phyloP scores from a whole-genome alignment of 2,113 vertebrate species.

The Hymenochirus boettgeri region DNA sequence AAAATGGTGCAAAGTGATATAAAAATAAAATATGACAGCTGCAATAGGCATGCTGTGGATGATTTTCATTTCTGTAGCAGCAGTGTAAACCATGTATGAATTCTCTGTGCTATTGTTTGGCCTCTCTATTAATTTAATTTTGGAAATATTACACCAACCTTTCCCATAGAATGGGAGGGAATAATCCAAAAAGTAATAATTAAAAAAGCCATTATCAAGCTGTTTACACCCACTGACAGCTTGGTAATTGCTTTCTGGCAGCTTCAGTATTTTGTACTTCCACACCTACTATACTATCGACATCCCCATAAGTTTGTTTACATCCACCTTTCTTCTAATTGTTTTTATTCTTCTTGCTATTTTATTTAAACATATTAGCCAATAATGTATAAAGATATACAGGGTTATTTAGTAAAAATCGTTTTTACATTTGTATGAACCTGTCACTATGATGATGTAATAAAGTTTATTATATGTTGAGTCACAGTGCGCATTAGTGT shows the following conservation, averaged over 20 bases:
- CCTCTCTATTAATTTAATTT: conserved; percentile 28
- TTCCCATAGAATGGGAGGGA: conserved; percentile 12
- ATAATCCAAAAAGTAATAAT: conserved; percentile 23
- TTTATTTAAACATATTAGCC: too few species aligned
- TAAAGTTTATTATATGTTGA: too few species aligned
- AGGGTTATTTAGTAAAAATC: too few species aligned
- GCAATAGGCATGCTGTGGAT: conserved; percentile 8
- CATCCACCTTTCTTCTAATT: background rate
- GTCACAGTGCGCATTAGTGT: too few species aligned
- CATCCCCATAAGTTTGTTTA: background rate
- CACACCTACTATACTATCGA: conserved; percentile 10
- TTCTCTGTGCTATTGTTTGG: conserved; percentile 31
- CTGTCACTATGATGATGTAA: too few species aligned
- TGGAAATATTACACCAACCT: conserved; percentile 24
- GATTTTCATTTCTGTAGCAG: conserved; percentile 23
- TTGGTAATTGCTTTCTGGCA: conserved; percentile 32
- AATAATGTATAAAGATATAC: too few species aligned
- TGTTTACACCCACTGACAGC: conserved; percentile 32
- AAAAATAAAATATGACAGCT: conserved; percentile 22
- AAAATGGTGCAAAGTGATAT: conserved; percentile 5
- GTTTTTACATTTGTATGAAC: too few species aligned
- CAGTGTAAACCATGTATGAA: conserved; percentile 18
- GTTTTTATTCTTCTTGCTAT: too few species aligned
- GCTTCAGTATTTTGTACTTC: conserved; percentile 18
- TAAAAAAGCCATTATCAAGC: conserved; percentile 34